Evolutionary conservation across 2,113 vertebrate genomes (phyloP).

Genomic region (Pomatorhinus ruficollis): DNA sequence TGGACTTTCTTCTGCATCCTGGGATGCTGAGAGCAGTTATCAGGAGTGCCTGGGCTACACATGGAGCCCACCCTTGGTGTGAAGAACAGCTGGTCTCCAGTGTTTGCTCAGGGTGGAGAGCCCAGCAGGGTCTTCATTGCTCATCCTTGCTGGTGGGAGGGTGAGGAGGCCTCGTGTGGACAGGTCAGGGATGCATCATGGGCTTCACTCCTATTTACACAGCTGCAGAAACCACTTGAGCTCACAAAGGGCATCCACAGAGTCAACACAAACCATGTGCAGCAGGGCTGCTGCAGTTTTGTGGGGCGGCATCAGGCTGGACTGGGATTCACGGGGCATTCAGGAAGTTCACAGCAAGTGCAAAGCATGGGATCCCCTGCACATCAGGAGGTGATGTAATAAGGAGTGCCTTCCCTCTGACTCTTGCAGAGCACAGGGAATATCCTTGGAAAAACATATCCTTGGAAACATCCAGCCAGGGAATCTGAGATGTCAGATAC

Average conservation of each 20-base stretch:
- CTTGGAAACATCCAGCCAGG: background rate
- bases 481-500: background rate
- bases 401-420: background rate
- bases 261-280: background rate
- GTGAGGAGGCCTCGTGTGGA: background rate
- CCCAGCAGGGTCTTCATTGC: background rate
- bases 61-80: background rate
- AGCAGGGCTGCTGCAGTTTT: background rate
- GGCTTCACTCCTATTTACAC: slow-evolving; percentile 25
- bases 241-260: background rate
- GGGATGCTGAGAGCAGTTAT: rapidly evolving
- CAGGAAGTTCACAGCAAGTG: background rate
- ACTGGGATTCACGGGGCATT: rapidly evolving
- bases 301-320: background rate
- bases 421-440: background rate
- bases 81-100: background rate
- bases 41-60: background rate
- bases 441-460: background rate
- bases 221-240: slow-evolving; percentile 36
- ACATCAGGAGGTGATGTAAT: background rate
- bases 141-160: slow-evolving; percentile 5
- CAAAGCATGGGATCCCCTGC: background rate
- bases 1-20: background rate
- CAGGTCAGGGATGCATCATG: background rate
- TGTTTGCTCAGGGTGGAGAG: slow-evolving; percentile 9